Base-by-base conservation (phyloP, 2,113 vertebrate species). In the Irena cyanogastra region DNA sequence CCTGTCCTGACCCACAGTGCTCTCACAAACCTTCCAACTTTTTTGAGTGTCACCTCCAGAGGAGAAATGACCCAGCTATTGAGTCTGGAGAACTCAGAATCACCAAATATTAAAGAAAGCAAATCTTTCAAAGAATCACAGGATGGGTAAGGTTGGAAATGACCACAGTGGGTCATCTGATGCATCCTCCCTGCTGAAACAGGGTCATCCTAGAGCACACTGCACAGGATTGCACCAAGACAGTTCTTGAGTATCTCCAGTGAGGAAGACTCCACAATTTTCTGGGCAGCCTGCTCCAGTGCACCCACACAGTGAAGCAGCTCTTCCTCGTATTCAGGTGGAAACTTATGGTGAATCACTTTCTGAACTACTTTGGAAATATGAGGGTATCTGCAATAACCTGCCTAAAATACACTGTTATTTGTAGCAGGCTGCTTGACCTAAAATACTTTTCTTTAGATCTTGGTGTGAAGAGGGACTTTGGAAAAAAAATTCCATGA, bases 361-460 rank as follows among this genome's bases (percentile, higher is more conserved):
- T 83, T 66, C 57, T 44, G 16, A 76, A 52, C 23, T 45, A 30
- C 56, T 89, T 65, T 28, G 27, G 57, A 75, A 90, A 74, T 31
- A 56, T 0, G 11, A 59, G 31, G 20, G 4, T 56, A 77, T 56
- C 79, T 70, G 15, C 52, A 87, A 69, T 56, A 85, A 72, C 16
- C 20, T 41, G 35, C 42, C 80, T 84, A 83, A 93, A 74, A 74
- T 30, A 83, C 1, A 1, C 31, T 61, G n/a, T 41, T 68, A 70
- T 31, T 78, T 88, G 75, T 28, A 88, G 66, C 56, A 94, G 74
- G 52, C 49, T 78, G 63, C 39, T 60, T 75, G 69, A 90, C 60
- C 56, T 78, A 59, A 80, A 93, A 56, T 21, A 54, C 42, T 83
- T 71, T 64, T 75, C 39, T 81, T 80, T n/a, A 11, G n/a, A n/a